These are phyloP conservation scores for Epinephelus lanceolatus DNA, from an alignment of 2,113 vertebrate genomes.

Conservation along the genomic window DNA sequence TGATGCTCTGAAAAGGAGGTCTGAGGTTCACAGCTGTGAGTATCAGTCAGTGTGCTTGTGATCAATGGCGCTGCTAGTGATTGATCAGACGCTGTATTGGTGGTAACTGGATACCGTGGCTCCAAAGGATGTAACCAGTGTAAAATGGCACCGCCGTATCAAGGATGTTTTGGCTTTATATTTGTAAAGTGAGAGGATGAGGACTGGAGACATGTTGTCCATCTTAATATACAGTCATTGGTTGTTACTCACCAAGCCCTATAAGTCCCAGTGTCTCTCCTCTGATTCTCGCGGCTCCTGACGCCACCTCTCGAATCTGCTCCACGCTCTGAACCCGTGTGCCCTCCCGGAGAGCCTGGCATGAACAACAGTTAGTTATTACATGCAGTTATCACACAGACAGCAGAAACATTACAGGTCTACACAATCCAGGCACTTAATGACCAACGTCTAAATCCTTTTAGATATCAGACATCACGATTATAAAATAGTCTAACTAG, in stretches of 20 bases:
- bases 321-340: slow-evolving; percentile 96
- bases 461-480: slow-evolving; percentile 2
- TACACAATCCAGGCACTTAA: slow-evolving; percentile 29
- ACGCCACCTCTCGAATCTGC: slow-evolving; percentile 97
- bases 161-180: too few relatives aligned
- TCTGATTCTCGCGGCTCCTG: slow-evolving; percentile 95
- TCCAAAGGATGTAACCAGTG: too few relatives aligned
- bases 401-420: not conserved
- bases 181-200: too few relatives aligned
- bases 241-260: slow-evolving; percentile 80
- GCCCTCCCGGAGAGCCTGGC: slow-evolving; percentile 94
- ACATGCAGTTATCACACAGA: not conserved
- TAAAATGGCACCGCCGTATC: too few relatives aligned
- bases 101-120: too few relatives aligned
- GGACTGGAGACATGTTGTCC: too few relatives aligned
- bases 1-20: too few relatives aligned
- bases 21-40: too few relatives aligned
- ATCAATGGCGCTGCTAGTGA: too few relatives aligned
- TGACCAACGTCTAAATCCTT: slow-evolving; percentile 32
- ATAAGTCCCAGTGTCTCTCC: slow-evolving; percentile 98
- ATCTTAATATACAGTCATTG: too few relatives aligned
- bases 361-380: not conserved
- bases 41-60: too few relatives aligned
- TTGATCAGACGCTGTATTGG: too few relatives aligned
- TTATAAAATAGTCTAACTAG: slow-evolving; percentile 26